These are phyloP conservation scores for Monochamus alternatus DNA, from an alignment of 2,888 invertebrate species.

Conservation along the genomic window DNA sequence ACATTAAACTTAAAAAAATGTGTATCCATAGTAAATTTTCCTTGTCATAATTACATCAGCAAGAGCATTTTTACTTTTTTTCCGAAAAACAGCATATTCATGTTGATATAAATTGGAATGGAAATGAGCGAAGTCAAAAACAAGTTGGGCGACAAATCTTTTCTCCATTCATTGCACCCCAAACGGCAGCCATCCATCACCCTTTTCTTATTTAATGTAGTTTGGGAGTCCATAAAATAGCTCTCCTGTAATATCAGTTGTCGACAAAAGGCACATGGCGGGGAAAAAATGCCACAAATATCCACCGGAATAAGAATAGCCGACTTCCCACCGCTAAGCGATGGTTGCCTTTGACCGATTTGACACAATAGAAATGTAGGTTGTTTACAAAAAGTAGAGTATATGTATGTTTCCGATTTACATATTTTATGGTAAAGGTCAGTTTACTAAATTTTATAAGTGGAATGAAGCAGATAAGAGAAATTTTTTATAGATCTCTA, in stretches of 20 bases:
- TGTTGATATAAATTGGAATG: neutral
- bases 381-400: conserved; percentile 19
- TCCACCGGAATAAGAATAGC: conserved; percentile 20
- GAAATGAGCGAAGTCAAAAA: neutral
- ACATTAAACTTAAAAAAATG: too few species aligned
- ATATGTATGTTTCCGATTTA: neutral
- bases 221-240: conserved; percentile 24
- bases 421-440: too few species aligned
- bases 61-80: too few species aligned
- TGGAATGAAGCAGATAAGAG: too few species aligned
- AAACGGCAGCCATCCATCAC: conserved; percentile 16
- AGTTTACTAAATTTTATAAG: too few species aligned
- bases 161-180: conserved; percentile 8
- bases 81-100: too few species aligned
- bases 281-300: conserved; percentile 17
- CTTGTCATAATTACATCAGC: too few species aligned
- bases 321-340: neutral
- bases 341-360: conserved; percentile 3
- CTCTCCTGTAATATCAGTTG: conserved; percentile 15
- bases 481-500: too few species aligned
- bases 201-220: conserved; percentile 28
- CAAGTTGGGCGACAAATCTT: conserved; percentile 15
- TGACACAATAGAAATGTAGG: conserved; percentile 21
- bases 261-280: conserved; percentile 5
- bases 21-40: too few species aligned